These are phyloP conservation scores for Butorides virescens DNA, from an alignment of 2,113 vertebrate species.

Conservation along the genomic window DNA sequence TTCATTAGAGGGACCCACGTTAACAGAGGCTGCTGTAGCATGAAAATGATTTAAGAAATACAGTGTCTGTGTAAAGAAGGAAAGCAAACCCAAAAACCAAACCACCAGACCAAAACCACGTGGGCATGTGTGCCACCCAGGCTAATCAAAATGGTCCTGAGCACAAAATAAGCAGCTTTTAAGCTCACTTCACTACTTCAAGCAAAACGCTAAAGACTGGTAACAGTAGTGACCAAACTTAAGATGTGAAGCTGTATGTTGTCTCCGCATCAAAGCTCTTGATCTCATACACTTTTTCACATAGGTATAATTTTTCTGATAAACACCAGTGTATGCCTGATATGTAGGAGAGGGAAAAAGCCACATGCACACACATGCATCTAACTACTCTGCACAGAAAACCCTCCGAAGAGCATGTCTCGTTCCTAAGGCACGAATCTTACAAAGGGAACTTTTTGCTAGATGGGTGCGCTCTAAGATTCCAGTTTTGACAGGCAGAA, in stretches of 20 bases:
- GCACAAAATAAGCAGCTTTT: neutral
- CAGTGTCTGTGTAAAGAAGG: accelerated
- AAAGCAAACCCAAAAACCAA: too few relatives aligned
- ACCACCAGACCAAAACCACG: neutral
- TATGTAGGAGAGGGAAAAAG: neutral
- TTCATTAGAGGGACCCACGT: neutral
- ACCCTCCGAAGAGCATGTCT: neutral
- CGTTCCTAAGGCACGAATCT: neutral
- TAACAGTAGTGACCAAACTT: neutral
- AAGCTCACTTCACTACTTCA: neutral
- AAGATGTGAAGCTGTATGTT: neutral
- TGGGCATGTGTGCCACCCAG: accelerated
- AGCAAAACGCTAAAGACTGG: neutral
- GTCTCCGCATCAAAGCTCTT: neutral
- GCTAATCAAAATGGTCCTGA: neutral
- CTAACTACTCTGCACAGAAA: neutral
- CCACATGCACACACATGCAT: accelerated
- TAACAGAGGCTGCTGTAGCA: neutral
- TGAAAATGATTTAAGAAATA: neutral
- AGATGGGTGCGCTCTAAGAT: neutral
- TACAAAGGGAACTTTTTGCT: neutral
- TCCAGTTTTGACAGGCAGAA: neutral
- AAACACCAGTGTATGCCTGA: neutral
- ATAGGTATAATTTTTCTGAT: neutral
- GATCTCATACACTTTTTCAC: neutral